Percentiles rank a stretch among this genome's conserved stretches.
Conservation (phyloP, 2,888 invertebrate species). For the Thereva unica region DNA sequence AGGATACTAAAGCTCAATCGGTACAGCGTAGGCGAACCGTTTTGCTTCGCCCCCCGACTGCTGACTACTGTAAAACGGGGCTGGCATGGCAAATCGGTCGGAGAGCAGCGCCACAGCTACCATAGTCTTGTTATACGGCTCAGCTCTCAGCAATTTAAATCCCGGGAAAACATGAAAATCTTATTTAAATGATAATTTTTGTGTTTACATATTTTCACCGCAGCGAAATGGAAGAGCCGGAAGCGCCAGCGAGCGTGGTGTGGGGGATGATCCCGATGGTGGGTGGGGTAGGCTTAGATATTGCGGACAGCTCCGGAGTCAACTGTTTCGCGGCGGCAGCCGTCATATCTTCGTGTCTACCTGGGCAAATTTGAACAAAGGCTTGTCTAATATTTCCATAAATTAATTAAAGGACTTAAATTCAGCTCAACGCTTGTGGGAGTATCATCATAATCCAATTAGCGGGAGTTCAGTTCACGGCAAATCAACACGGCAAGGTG, state of each 20-base stretch:
- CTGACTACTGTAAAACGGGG: neutral
- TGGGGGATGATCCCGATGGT: conserved; percentile 6
- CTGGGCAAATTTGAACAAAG: conserved; percentile 26
- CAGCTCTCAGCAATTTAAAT: conserved; percentile 15
- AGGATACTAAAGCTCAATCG: conserved; percentile 16
- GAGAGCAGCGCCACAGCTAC: neutral
- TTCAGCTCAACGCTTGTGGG: conserved; percentile 23
- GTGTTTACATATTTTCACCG: conserved; percentile 33
- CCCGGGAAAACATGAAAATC: conserved; percentile 32
- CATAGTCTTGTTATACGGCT: conserved; percentile 14
- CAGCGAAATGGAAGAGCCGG: neutral
- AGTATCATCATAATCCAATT: conserved; percentile 33
- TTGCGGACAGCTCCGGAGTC: too few relatives aligned
- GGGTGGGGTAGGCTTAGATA: neutral
- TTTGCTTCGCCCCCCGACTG: neutral
- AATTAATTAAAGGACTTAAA: conserved; percentile 33
- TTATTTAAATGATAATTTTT: conserved; percentile 36
- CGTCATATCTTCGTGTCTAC: conserved; percentile 9
- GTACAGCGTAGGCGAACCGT: conserved; percentile 3
- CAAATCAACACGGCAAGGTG: conserved; percentile 29
- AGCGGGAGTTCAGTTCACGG: conserved; percentile 13
- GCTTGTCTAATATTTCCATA: conserved; percentile 26
- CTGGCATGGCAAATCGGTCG: conserved; percentile 8
- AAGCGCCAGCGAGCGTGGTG: conserved; percentile 13
- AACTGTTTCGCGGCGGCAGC: neutral